Evolutionary conservation across 1,140 invertebrate genomes (phyloP).

Genomic region (Periplaneta americana): DNA sequence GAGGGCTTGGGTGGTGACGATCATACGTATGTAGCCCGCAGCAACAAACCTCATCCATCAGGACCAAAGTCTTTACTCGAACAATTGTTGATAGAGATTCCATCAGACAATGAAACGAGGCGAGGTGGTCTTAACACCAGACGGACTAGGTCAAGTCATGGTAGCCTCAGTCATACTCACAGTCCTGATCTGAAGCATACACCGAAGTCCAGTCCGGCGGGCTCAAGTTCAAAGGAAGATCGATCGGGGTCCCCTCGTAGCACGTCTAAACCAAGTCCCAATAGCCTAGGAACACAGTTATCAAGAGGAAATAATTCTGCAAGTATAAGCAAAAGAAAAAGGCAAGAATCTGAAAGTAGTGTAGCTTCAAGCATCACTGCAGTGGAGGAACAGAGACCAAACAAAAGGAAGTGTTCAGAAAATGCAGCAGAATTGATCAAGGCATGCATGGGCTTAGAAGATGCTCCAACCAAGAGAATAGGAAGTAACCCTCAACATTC

Average conservation of each 20-base stretch:
- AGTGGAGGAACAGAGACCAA: conserved; percentile 32
- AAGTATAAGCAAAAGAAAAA: conserved; percentile 52
- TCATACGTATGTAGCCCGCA: conserved; percentile 8
- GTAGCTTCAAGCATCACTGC: conserved; percentile 27
- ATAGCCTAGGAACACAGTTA: background rate
- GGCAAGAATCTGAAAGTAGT: conserved; percentile 66
- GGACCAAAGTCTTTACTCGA: conserved; percentile 51
- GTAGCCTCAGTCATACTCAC: background rate
- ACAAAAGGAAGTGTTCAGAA: conserved; percentile 60
- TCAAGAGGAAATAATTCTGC: background rate
- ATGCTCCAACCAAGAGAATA: conserved; percentile 23
- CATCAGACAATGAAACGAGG: conserved; percentile 40
- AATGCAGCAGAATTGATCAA: conserved; percentile 61
- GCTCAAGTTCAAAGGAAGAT: conserved; percentile 24
- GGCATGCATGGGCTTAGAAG: conserved; percentile 59
- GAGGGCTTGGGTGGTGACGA: conserved; percentile 3
- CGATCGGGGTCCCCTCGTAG: conserved; percentile 39
- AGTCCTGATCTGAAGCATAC: background rate
- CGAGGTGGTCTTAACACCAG: conserved; percentile 24
- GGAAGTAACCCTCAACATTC: background rate
- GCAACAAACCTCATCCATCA: background rate
- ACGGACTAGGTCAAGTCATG: conserved; percentile 27
- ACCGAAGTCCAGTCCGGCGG: background rate
- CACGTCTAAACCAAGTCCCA: background rate
- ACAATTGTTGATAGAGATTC: conserved; percentile 72